Evolutionary conservation across 1,140 invertebrate species (phyloP).

Genomic region (Stratiolaelaps scimitus): DNA sequence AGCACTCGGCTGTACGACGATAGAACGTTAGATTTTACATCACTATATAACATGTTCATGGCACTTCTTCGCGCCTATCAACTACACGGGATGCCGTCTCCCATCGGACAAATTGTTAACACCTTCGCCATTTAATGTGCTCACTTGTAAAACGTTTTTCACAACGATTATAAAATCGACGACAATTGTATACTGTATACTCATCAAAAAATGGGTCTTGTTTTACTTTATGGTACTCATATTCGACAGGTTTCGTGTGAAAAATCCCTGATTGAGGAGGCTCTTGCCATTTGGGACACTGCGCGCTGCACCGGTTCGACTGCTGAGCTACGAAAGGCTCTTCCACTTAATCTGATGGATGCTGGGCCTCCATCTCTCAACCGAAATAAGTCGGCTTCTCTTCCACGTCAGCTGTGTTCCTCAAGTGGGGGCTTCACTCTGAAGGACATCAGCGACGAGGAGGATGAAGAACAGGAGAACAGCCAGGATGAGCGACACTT

Average conservation of each 20-base stretch:
- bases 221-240: no score
- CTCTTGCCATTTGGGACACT: slow-evolving; percentile 63
- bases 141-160: no score
- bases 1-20: no score
- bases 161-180: no score
- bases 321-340: slow-evolving; percentile 4
- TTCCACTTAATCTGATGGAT: slow-evolving; percentile 29
- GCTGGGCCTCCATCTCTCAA: slow-evolving; percentile 14
- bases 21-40: no score
- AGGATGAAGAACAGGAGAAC: slow-evolving; percentile 1
- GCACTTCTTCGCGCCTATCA: no score
- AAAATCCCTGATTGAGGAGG: slow-evolving; percentile 66
- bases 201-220: no score
- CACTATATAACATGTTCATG: no score
- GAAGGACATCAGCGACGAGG: slow-evolving; percentile 13
- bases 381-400: slow-evolving; percentile 15
- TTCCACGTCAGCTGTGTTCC: slow-evolving; percentile 26
- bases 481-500: neutral
- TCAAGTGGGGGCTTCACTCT: neutral
- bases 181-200: no score
- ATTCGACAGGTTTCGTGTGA: slow-evolving; percentile 52
- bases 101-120: no score
- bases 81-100: no score
- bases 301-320: neutral
- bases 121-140: no score